phyloP scores from a whole-genome alignment of 2,888 invertebrate species.

The Cepaea hortensis region DNA sequence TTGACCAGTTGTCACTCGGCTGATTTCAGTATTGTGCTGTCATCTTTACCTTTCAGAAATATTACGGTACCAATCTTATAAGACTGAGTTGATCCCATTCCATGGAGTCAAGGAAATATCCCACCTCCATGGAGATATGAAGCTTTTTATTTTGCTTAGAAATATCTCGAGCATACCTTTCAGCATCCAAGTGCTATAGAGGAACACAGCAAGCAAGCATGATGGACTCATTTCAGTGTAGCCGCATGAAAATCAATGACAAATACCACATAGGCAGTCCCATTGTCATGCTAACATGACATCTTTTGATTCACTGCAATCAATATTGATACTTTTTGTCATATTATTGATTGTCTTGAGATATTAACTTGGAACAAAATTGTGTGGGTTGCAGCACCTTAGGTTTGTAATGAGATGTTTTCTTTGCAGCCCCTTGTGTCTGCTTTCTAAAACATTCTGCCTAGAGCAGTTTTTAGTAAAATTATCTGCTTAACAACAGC shows the following conservation, averaged over 20 bases:
- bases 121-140: no score
- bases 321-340: background rate
- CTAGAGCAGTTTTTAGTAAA: background rate
- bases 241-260: background rate
- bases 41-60: no score
- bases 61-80: no score
- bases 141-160: no score
- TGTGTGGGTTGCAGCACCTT: background rate
- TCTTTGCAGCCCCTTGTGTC: background rate
- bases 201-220: no score
- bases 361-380: background rate
- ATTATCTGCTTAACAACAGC: background rate
- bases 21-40: no score
- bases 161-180: no score
- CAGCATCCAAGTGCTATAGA: no score
- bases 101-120: no score
- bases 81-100: no score
- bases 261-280: background rate
- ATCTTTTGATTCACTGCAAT: background rate
- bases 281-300: background rate
- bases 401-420: background rate
- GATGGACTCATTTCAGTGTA: background rate
- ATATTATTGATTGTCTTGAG: conserved; percentile 3
- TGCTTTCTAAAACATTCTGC: background rate
- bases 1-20: no score